These are phyloP conservation scores for Boulengeromyrus knoepffleri DNA, from an alignment of 2,113 vertebrate species.

Conservation along the genomic window DNA sequence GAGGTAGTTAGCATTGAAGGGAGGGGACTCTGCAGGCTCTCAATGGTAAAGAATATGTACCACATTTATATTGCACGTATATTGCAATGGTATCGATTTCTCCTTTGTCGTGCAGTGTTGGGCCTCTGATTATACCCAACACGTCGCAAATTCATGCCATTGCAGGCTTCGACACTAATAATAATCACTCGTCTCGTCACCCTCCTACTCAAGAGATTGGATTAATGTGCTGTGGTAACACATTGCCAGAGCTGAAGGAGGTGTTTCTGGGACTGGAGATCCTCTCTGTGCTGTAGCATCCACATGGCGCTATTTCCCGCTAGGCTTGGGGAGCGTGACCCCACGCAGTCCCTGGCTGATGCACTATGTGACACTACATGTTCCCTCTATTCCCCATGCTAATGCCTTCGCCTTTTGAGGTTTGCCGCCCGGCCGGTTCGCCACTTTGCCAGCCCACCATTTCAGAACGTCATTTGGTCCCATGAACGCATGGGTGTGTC, in stretches of 20 bases:
- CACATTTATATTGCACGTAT: not conserved
- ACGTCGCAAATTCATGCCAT: constrained; percentile 6
- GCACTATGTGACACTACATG: not conserved
- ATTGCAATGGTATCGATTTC: not conserved
- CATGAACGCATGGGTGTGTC: not conserved
- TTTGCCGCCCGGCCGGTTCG: not conserved
- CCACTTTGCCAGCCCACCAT: not conserved
- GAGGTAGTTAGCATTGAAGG: not conserved
- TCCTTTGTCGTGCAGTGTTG: not conserved
- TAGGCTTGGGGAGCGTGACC: not conserved
- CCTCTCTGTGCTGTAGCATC: not conserved
- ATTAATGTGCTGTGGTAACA: constrained; percentile 20
- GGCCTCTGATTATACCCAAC: not conserved
- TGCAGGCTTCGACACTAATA: constrained; percentile 16
- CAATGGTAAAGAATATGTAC: not conserved
- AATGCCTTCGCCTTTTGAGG: not conserved
- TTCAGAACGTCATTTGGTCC: not conserved
- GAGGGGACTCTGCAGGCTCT: not conserved
- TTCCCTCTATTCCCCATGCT: not conserved
- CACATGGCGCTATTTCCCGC: not conserved
- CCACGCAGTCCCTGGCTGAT: not conserved
- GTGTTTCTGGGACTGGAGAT: not conserved
- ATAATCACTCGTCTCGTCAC: constrained; percentile 26
- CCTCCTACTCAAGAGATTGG: constrained; percentile 12
- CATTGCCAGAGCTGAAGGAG: not conserved